Conservation (phyloP, 1,140 invertebrate genomes). For the Aethina tumida region DNA sequence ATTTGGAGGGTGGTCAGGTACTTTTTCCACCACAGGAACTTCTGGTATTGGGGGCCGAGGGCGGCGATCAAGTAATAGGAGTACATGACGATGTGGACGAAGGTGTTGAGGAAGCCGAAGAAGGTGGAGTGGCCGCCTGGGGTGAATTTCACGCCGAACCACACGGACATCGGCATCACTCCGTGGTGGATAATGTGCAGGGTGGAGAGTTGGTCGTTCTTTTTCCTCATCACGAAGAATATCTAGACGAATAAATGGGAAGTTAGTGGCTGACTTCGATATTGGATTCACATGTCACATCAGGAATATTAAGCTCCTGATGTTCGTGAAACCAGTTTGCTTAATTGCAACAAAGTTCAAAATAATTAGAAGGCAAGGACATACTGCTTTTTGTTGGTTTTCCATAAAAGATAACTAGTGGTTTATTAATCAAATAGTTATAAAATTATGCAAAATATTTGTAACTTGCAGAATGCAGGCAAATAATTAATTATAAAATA, state of each 20-base stretch:
- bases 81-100: conserved; percentile 82
- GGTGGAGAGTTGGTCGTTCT: conserved; percentile 84
- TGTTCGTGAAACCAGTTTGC: background rate
- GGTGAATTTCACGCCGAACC: conserved; percentile 93
- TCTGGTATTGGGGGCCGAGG: conserved; percentile 72
- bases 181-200: conserved; percentile 95
- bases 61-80: conserved; percentile 77
- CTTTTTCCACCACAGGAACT: conserved; percentile 88
- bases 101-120: conserved; percentile 78
- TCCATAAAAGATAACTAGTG: background rate
- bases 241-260: conserved; percentile 49
- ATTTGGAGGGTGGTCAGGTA: conserved; percentile 82
- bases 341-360: background rate
- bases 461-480: too few relatives aligned
- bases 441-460: too few relatives aligned
- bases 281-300: background rate
- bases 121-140: conserved; percentile 76
- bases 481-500: too few relatives aligned
- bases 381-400: background rate
- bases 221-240: conserved; percentile 90
- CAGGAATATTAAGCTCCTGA: background rate
- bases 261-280: background rate
- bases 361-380: background rate
- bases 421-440: too few relatives aligned
- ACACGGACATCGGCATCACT: conserved; percentile 92